These are phyloP conservation scores for Bombus confusus DNA, from an alignment of 1,140 invertebrate species.

Conservation along the genomic window DNA sequence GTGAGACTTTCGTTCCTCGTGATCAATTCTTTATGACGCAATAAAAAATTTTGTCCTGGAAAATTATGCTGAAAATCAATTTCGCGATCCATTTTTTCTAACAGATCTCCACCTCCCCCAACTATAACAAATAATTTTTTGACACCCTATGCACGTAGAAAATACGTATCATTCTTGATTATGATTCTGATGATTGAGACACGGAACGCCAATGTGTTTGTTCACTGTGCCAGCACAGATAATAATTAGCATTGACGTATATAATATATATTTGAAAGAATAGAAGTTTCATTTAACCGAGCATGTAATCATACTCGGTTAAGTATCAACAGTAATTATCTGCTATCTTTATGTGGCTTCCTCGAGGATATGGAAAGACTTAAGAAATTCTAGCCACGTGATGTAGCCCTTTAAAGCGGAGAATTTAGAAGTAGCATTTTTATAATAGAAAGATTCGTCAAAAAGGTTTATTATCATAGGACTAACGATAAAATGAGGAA, in stretches of 20 bases:
- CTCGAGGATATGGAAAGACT: not conserved
- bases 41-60: too few relatives aligned
- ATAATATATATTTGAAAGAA: not conserved
- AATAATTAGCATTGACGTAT: not conserved
- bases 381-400: rapidly evolving
- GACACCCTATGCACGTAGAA: not conserved
- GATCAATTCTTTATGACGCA: too few relatives aligned
- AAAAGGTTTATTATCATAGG: too few relatives aligned
- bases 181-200: not conserved
- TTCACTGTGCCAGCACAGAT: not conserved
- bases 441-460: too few relatives aligned
- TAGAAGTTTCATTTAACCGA: not conserved
- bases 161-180: constrained; percentile 8
- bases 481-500: too few relatives aligned
- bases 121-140: too few relatives aligned
- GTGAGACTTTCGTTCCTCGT: too few relatives aligned
- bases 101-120: too few relatives aligned
- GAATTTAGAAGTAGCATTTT: not conserved
- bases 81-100: too few relatives aligned
- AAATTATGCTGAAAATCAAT: too few relatives aligned
- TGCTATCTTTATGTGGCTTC: rapidly evolving
- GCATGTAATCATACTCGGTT: not conserved
- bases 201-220: too few relatives aligned
- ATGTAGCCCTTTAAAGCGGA: not conserved
- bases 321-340: not conserved